Base-by-base conservation (phyloP, 2,797 vertebrate genomes). In the Notolepis coatsorum region DNA sequence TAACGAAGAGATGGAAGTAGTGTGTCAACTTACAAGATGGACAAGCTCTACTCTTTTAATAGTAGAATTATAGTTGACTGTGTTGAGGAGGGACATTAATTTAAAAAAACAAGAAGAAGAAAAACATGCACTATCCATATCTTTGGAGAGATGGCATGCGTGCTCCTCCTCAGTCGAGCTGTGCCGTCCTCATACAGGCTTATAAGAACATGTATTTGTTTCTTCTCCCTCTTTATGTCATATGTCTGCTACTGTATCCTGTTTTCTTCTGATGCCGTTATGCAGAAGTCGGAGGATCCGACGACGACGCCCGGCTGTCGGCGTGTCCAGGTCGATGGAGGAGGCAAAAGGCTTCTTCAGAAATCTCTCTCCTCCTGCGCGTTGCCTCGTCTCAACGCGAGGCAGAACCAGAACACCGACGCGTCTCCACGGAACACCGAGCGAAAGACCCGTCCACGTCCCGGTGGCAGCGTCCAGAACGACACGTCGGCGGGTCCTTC, bases 111-210 rank as follows among this genome's bases (percentile, higher is more conserved):
- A 33, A 68, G 78, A 68, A 48, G 63, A 83, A 53, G 33, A 65
- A 84, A 90, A 89, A 45, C 87, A 92, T 92, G 90, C 69, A 57
- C 87, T 78, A 77, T 77, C 55, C 65, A 47, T 64, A 55, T 79
- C 87, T 89, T 89, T 91, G 93, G 93, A 93, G 93, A 89, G 90
- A 96, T 95, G 95, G 95, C 94, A 93, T 94, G 90, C 91, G 91
- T 91, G 91, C 93, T 93, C 90, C 91, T 92, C 80, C 82, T 89
- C 88, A 86, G 78, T 84, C 89, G 94, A 85, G 88, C 91, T 74
- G 87, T 87, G 77, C 93, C 93, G 77, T 88, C 89, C 86, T 93
- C 91, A 42, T 88, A 92, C 84, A 86, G 94, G 78, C 90, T 93
- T 80, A 90, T 91, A 8, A 91, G 93, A 82, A 87, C 92, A 74